Evolutionary conservation across 2,797 vertebrate genomes (phyloP).

Genomic region (Nasua narica): DNA sequence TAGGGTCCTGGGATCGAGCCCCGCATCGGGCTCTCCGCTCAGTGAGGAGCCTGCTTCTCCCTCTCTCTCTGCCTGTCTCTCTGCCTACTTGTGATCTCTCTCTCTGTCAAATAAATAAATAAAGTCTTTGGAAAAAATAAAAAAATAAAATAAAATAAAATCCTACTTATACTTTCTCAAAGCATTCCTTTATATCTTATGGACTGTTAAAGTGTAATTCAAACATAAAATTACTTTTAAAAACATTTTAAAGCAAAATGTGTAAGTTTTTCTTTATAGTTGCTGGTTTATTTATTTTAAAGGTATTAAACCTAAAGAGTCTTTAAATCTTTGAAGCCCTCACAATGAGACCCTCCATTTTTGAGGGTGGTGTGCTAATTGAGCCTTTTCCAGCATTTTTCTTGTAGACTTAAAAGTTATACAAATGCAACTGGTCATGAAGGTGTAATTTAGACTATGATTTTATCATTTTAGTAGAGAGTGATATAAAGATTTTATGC

Average conservation of each 20-base stretch:
- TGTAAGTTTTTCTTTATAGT: background rate
- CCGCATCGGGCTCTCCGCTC: too few species aligned
- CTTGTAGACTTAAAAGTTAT: background rate
- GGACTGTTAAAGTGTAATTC: background rate
- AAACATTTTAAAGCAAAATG: conserved; percentile 3
- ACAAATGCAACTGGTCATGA: background rate
- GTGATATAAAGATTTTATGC: background rate
- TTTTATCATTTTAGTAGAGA: conserved; percentile 32
- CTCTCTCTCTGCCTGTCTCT: too few species aligned
- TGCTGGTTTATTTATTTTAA: background rate
- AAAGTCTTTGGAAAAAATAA: too few species aligned
- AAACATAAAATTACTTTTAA: background rate
- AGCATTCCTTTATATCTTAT: background rate
- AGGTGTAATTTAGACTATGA: background rate
- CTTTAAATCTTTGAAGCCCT: background rate
- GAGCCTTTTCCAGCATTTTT: background rate
- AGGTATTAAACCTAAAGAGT: background rate
- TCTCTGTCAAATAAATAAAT: too few species aligned
- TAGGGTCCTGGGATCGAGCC: too few species aligned
- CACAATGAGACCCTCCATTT: background rate
- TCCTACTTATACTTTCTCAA: background rate
- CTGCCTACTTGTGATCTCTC: too few species aligned
- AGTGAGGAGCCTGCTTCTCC: too few species aligned
- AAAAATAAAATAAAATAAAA: too few species aligned
- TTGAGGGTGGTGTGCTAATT: background rate